phyloP scores from a whole-genome alignment of 1,140 invertebrate species.

The Archivesica marissinica region DNA sequence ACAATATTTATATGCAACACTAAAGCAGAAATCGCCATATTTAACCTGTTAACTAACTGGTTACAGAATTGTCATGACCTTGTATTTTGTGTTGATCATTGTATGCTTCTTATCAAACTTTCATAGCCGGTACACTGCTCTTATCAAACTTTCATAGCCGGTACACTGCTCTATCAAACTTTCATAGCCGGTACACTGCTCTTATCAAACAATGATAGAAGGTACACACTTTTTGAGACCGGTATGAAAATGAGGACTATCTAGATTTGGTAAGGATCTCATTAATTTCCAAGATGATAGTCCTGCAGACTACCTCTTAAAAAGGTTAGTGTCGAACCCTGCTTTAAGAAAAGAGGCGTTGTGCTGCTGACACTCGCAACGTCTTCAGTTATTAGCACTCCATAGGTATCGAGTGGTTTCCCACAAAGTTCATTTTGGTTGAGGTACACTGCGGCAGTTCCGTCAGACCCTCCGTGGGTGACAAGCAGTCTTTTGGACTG shows the following conservation, averaged over 20 bases:
- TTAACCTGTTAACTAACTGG: no score
- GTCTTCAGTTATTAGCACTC: constrained; percentile 65
- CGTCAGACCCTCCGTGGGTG: constrained; percentile 46
- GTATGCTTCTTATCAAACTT: no score
- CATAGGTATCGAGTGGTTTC: constrained; percentile 63
- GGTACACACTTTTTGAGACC: no score
- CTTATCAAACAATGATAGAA: background rate
- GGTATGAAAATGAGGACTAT: no score
- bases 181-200: background rate
- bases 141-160: background rate
- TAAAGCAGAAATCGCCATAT: no score
- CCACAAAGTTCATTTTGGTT: constrained; percentile 53
- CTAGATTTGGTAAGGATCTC: background rate
- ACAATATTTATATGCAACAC: no score
- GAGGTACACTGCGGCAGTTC: constrained; percentile 33
- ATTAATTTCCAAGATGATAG: no score
- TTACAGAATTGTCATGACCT: no score
- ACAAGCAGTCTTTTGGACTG: constrained; percentile 56
- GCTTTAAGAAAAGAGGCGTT: background rate
- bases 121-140: background rate
- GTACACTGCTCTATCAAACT: background rate
- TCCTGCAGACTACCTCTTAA: no score
- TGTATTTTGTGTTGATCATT: no score
- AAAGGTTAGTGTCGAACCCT: no score
- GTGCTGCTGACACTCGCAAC: background rate